Evolutionary conservation across 2,113 vertebrate genomes (phyloP).

Genomic region (Bos indicus): DNA sequence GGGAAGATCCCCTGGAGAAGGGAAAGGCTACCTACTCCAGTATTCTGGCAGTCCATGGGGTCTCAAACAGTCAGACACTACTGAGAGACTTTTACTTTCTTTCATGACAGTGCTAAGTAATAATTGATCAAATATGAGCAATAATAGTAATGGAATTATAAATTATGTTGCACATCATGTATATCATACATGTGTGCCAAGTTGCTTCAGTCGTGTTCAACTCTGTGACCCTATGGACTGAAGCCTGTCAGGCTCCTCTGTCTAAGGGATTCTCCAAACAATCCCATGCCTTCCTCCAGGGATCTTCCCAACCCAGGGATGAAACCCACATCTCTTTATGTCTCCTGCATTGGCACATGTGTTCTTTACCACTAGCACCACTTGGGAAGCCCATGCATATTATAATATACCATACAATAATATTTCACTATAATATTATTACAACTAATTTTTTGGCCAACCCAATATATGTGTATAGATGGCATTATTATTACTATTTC

Average conservation of each 20-base stretch:
- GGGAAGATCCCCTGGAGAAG: neutral
- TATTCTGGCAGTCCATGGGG: neutral
- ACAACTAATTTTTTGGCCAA: neutral
- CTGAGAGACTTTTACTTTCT: neutral
- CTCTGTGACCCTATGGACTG: neutral
- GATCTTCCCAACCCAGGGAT: neutral
- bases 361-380: neutral
- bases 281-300: neutral
- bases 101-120: neutral
- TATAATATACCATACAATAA: neutral
- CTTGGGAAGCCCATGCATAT: neutral
- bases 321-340: neutral
- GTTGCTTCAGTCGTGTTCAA: neutral
- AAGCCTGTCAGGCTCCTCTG: neutral
- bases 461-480: neutral
- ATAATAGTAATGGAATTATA: neutral
- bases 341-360: neutral
- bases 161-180: neutral
- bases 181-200: neutral
- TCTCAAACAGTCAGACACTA: fast-evolving
- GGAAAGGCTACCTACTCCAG: neutral
- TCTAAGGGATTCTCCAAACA: neutral
- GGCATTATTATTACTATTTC: neutral
- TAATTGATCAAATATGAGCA: neutral
- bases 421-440: neutral